Base-by-base conservation (phyloP, 2,888 invertebrate genomes). In the Celastrina argiolus region DNA sequence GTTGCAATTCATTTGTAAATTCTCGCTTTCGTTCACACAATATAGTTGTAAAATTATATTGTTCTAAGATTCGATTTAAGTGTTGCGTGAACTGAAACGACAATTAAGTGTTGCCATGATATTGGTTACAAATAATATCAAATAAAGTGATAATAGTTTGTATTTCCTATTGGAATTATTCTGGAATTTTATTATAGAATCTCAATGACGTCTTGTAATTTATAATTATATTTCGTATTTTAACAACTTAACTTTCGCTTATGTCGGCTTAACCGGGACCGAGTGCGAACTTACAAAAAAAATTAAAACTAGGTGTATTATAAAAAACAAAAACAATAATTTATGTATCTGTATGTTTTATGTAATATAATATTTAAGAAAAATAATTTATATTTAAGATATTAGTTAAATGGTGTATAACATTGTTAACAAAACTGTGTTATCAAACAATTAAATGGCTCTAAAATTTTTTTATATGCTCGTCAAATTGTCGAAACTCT, bases 91-190 rank as follows among this genome's bases (percentile, higher is more conserved):
- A 79, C 80, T 75, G 64, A 68, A 41, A 66, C 70, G 70, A 70
- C 59, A 71, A 75, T 69, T 73, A 71, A 72, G 81, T 84, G 81
- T 88, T 88, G 89, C 87, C 88, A 87, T 87, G 81, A 83, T 83
- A 83, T 84, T 88, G 88, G 87, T 87, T 86, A 83, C 78, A 80
- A 81, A 80, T 76, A 74, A 75, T 81, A 78, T 80, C 74, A 67
- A 58, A 67, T 59, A 69, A 69, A 82, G 85, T 87, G 85, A 85
- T 87, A 86, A 79, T 85, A 76, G 75, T 67, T 75, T 74, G 71
- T 74, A 72, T 75, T 82, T 79, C 75, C 78, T 70, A 67, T 70
- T 66, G 70, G 70, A 81, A 83, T 83, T 82, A 81, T 81, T 79
- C 65, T 64, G 56, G 68, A 75, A 78, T 75, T 78, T 73, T 69